A percentile compares a stretch with the other conserved stretches of the same genome.
These are phyloP conservation scores for Syngnathoides biaculeatus DNA, from an alignment of 2,113 vertebrate species.

Conservation along the genomic window DNA sequence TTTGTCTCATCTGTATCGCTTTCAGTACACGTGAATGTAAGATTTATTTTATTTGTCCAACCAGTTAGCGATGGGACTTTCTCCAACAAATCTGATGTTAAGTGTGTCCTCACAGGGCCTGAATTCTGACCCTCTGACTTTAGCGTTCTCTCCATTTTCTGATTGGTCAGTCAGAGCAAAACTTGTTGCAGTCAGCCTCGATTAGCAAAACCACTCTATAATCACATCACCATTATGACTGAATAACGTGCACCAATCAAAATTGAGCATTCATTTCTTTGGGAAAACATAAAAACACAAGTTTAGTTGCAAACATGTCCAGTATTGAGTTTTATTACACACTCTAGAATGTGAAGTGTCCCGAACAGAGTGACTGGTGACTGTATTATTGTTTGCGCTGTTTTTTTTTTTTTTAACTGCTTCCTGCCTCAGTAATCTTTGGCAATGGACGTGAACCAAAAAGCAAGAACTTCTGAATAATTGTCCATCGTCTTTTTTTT, in stretches of 20 bases:
- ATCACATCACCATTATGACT: not conserved
- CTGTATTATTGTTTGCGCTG: not conserved
- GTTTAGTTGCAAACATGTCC: not conserved
- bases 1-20: not conserved
- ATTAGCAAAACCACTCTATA: too few relatives aligned
- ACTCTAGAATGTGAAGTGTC: not conserved
- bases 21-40: too few relatives aligned
- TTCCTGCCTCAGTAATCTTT: not conserved
- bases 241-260: not conserved
- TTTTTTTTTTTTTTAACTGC: too few relatives aligned
- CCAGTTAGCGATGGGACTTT: not conserved
- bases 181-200: not conserved
- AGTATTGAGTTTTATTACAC: not conserved
- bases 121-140: not conserved
- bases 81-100: not conserved
- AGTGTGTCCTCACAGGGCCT: not conserved
- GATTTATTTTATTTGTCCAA: too few relatives aligned
- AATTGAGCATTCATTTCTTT: not conserved
- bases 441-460: not conserved
- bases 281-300: too few relatives aligned
- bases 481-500: not conserved
- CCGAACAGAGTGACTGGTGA: too few relatives aligned
- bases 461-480: not conserved
- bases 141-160: not conserved
- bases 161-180: not conserved